Conservation (phyloP, 2,113 vertebrate genomes). For the Speoplatyrhinus poulsoni region DNA sequence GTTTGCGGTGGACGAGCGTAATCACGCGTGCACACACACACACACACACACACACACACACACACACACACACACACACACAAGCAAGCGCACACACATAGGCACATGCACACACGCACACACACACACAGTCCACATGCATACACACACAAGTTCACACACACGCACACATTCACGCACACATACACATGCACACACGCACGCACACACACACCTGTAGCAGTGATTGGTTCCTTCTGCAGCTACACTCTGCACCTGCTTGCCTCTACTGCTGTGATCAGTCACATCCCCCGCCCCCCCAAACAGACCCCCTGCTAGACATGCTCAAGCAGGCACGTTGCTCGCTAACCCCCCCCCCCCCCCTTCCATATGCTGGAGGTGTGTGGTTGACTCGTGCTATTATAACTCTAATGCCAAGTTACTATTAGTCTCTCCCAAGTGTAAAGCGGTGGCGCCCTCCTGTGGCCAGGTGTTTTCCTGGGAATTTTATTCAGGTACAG, state of each 20-base stretch:
- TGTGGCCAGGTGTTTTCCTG: slow-evolving; percentile 86
- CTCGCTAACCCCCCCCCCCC: slow-evolving; percentile 47
- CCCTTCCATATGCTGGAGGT: slow-evolving; percentile 60
- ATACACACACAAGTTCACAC: neutral
- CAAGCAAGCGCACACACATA: no score
- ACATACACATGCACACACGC: neutral
- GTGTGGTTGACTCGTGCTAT: slow-evolving; percentile 74
- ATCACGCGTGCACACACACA: no score
- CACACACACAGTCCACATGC: neutral
- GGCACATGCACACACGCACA: no score
- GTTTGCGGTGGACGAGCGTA: slow-evolving; percentile 19
- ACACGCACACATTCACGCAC: neutral
- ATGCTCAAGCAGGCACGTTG: slow-evolving; percentile 74
- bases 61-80: neutral
- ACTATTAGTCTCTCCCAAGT: slow-evolving; percentile 84
- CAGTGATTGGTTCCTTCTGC: slow-evolving; percentile 54
- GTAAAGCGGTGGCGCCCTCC: slow-evolving; percentile 83
- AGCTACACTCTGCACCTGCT: slow-evolving; percentile 41
- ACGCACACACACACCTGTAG: slow-evolving; percentile 4
- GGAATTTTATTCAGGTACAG: slow-evolving; percentile 83
- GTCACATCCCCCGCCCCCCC: slow-evolving; percentile 22
- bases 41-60: neutral
- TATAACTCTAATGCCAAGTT: slow-evolving; percentile 73
- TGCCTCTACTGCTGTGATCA: slow-evolving; percentile 50
- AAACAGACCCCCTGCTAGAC: slow-evolving; percentile 61